phyloP scores from a whole-genome alignment of 2,797 vertebrate genomes.

The Cryptoblepharus egeriae region DNA sequence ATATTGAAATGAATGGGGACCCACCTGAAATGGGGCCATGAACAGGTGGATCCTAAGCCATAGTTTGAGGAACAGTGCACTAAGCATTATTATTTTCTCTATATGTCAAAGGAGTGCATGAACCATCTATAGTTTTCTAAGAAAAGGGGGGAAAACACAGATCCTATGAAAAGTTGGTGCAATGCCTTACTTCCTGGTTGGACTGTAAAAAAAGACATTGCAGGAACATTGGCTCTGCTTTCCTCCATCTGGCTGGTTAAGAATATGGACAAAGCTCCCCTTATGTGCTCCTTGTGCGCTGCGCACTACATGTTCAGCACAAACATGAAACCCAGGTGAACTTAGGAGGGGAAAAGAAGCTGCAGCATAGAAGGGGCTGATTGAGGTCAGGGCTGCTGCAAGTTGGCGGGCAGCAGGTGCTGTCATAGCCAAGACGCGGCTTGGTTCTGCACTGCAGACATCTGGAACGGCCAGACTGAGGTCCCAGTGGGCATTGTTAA shows the following conservation, averaged over 20 bases:
- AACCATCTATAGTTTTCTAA: background rate
- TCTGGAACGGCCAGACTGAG: background rate
- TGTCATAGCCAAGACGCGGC: background rate
- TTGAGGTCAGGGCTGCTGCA: background rate
- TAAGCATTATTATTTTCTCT: no score
- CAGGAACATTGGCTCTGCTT: background rate
- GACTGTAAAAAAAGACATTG: background rate
- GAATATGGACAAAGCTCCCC: background rate
- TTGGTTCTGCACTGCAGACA: background rate
- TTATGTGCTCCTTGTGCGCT: no score
- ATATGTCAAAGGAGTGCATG: no score
- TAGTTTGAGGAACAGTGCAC: no score
- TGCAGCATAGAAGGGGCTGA: background rate
- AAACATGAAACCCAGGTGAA: background rate
- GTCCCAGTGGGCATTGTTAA: conserved; percentile 14
- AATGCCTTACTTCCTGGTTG: background rate
- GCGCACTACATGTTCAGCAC: background rate
- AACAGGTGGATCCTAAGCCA: no score
- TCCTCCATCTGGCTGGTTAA: background rate
- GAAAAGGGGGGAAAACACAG: no score
- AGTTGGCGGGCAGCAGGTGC: background rate
- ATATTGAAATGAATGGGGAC: no score
- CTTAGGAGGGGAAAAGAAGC: background rate
- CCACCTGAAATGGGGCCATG: no score
- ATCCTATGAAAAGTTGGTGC: background rate